Conservation (phyloP, 2,888 invertebrate species). For the Lithophane leautieri region DNA sequence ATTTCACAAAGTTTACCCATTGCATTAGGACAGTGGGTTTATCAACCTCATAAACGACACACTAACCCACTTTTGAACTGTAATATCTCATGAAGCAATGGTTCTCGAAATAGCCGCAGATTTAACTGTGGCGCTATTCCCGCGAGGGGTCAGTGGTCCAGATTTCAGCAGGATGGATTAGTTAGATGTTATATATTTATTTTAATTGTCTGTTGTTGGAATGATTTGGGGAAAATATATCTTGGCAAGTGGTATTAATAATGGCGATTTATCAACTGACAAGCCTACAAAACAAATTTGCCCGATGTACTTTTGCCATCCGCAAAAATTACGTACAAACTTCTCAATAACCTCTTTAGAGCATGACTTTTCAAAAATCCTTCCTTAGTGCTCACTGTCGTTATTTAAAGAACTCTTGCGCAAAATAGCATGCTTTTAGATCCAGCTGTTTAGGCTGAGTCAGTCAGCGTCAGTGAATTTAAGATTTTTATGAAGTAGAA, state of each 20-base stretch:
- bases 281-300: too few relatives aligned
- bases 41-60: slow-evolving; percentile 50
- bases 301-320: too few relatives aligned
- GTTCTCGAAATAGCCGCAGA: slow-evolving; percentile 50
- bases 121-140: slow-evolving; percentile 49
- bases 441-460: too few relatives aligned
- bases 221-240: background rate
- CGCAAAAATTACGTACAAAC: too few relatives aligned
- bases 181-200: background rate
- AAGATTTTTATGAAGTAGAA: too few relatives aligned
- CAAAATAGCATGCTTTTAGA: too few relatives aligned
- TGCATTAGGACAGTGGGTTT: slow-evolving; percentile 54
- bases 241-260: background rate
- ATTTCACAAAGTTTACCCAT: slow-evolving; percentile 29
- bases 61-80: slow-evolving; percentile 45
- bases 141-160: slow-evolving; percentile 29
- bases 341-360: too few relatives aligned
- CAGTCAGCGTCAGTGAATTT: too few relatives aligned
- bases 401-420: too few relatives aligned
- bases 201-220: background rate
- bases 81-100: slow-evolving; percentile 55
- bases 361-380: too few relatives aligned
- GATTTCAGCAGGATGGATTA: slow-evolving; percentile 37
- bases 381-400: too few relatives aligned
- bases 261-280: background rate